Evolutionary conservation across 2,888 invertebrate species (phyloP).

Genomic region (Habrosyne pyritoides): DNA sequence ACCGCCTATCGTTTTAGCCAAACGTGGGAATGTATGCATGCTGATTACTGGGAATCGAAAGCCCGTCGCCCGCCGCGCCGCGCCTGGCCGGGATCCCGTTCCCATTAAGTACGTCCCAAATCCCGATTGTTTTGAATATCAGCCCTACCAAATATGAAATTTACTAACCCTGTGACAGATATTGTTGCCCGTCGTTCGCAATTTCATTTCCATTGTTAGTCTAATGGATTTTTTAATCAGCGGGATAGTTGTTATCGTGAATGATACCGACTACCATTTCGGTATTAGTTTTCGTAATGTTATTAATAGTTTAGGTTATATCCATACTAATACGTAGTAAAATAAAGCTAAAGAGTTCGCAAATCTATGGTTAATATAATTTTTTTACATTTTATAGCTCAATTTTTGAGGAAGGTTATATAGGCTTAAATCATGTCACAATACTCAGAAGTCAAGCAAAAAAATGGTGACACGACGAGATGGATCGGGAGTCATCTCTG

Average conservation of each 20-base stretch:
- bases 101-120: conserved; percentile 12
- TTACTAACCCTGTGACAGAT: conserved; percentile 34
- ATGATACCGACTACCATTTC: conserved; percentile 16
- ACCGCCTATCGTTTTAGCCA: conserved; percentile 21
- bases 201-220: conserved; percentile 38
- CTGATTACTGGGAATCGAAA: conserved; percentile 26
- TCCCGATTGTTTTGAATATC: conserved; percentile 33
- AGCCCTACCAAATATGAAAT: conserved; percentile 43
- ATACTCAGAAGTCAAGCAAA: no score
- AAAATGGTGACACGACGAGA: no score
- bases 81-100: not conserved
- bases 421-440: no score
- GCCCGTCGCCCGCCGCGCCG: not conserved
- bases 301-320: not conserved
- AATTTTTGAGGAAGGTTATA: no score
- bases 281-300: not conserved
- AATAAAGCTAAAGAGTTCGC: no score
- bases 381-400: no score
- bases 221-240: conserved; percentile 34
- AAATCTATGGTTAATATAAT: no score
- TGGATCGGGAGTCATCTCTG: no score
- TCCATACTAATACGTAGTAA: no score
- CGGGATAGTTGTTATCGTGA: conserved; percentile 14
- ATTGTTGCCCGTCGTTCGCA: conserved; percentile 34
- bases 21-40: conserved; percentile 35